Conservation (phyloP, 2,797 vertebrate genomes). For the Acanthurus tractus region DNA sequence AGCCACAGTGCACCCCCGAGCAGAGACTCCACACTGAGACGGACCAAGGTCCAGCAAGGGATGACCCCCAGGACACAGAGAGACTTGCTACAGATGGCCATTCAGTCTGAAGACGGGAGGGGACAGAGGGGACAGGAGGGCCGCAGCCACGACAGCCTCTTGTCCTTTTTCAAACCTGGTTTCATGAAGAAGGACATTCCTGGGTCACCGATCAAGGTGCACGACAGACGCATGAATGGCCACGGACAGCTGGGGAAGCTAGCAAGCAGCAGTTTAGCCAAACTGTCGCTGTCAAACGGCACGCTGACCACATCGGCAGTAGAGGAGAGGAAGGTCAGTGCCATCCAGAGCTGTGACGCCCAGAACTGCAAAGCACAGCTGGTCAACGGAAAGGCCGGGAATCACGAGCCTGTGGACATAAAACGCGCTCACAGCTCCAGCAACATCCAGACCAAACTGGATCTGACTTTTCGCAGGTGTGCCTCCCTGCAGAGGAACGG, state of each 20-base stretch:
- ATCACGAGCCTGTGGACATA: slow-evolving; percentile 71
- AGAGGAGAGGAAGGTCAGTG: slow-evolving; percentile 57
- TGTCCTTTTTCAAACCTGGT: slow-evolving; percentile 82
- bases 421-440: slow-evolving; percentile 89
- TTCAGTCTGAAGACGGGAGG: slow-evolving; percentile 56
- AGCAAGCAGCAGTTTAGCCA: slow-evolving; percentile 53
- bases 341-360: slow-evolving; percentile 39
- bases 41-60: slow-evolving; percentile 56
- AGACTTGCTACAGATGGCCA: slow-evolving; percentile 57
- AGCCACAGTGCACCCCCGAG: slow-evolving; percentile 76
- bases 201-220: slow-evolving; percentile 61
- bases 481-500: slow-evolving; percentile 86
- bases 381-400: slow-evolving; percentile 63
- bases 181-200: slow-evolving; percentile 84
- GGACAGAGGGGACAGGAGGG: slow-evolving; percentile 69
- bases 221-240: slow-evolving; percentile 50
- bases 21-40: slow-evolving; percentile 79
- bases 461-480: slow-evolving; percentile 80
- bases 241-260: slow-evolving; percentile 54
- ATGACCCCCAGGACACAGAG: slow-evolving; percentile 47
- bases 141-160: slow-evolving; percentile 79
- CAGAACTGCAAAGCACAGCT: slow-evolving; percentile 58
- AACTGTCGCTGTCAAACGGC: slow-evolving; percentile 81
- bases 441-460: slow-evolving; percentile 84
- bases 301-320: slow-evolving; percentile 55